phyloP scores from a whole-genome alignment of 2,888 invertebrate species.

The Alloplasta piceator region DNA sequence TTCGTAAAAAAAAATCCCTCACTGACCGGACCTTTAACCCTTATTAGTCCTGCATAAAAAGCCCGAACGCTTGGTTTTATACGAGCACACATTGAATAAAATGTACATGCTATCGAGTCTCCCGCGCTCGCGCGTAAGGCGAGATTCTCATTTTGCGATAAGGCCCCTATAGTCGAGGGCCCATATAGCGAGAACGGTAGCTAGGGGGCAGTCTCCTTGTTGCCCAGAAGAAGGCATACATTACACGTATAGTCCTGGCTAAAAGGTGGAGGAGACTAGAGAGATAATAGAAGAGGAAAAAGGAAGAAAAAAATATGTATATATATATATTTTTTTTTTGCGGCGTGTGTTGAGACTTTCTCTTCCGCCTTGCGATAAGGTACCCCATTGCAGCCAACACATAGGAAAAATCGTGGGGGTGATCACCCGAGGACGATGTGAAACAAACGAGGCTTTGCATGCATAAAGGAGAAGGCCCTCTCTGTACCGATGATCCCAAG shows the following conservation, averaged over 20 bases:
- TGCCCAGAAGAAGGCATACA: constrained; percentile 10
- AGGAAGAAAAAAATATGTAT: constrained; percentile 29
- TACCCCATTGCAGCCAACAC: constrained; percentile 30
- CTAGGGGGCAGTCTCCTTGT: constrained; percentile 17
- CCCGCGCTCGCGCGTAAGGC: constrained; percentile 31
- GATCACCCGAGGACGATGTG: constrained; percentile 67
- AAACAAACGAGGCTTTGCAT: constrained; percentile 67
- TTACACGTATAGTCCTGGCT: constrained; percentile 2
- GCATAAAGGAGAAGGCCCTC: constrained; percentile 51
- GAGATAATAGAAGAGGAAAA: constrained; percentile 25
- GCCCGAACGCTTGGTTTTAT: too few relatives aligned
- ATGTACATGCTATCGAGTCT: constrained; percentile 34
- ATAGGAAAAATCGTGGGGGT: constrained; percentile 27
- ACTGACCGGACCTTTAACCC: constrained; percentile 26
- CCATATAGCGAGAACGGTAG: constrained; percentile 23
- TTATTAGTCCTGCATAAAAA: not conserved
- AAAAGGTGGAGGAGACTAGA: constrained; percentile 35
- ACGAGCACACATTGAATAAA: too few relatives aligned
- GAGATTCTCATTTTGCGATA: constrained; percentile 42
- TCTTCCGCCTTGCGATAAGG: constrained; percentile 75
- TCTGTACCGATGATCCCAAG: too few relatives aligned
- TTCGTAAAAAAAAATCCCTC: too few relatives aligned
- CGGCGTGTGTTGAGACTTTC: constrained; percentile 71
- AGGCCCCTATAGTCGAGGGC: constrained; percentile 12
- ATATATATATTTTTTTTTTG: constrained; percentile 16